These are phyloP conservation scores for Pseudachorutes palmiensis DNA, from an alignment of 1,140 invertebrate genomes.

Conservation along the genomic window DNA sequence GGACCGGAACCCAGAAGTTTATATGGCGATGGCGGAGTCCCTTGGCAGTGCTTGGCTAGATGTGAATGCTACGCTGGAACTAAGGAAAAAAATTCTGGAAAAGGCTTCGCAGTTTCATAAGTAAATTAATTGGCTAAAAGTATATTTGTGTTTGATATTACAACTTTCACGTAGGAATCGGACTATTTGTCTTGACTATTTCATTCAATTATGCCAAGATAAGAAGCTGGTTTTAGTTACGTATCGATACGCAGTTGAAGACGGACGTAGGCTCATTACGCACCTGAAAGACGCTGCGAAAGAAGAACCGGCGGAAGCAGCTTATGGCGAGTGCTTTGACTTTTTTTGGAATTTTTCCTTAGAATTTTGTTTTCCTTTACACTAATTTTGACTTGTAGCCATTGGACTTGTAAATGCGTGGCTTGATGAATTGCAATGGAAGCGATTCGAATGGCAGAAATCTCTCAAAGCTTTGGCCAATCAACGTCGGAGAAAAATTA, in stretches of 20 bases:
- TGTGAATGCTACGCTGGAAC: background rate
- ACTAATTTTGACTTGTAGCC: background rate
- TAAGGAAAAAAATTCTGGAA: background rate
- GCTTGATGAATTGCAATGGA: background rate
- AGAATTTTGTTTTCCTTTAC: background rate
- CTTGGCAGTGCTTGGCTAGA: constrained; percentile 3
- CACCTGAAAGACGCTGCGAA: background rate
- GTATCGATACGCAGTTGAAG: background rate
- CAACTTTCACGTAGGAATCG: background rate
- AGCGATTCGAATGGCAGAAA: background rate
- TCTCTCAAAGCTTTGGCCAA: background rate
- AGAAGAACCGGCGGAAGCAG: background rate
- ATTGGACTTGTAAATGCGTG: background rate
- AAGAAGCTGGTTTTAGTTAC: background rate
- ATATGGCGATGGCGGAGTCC: background rate
- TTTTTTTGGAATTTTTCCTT: background rate
- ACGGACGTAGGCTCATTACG: background rate
- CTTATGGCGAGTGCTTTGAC: background rate
- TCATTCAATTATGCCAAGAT: background rate
- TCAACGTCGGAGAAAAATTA: background rate
- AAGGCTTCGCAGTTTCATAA: background rate
- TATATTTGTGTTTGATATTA: background rate
- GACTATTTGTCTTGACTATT: background rate
- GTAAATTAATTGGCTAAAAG: background rate
- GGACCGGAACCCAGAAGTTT: constrained; percentile 20